Evolutionary conservation across 1,140 invertebrate species (phyloP), one percentile per base, ranked within the genome.

Genomic region (Streblospio benedicti): DNA sequence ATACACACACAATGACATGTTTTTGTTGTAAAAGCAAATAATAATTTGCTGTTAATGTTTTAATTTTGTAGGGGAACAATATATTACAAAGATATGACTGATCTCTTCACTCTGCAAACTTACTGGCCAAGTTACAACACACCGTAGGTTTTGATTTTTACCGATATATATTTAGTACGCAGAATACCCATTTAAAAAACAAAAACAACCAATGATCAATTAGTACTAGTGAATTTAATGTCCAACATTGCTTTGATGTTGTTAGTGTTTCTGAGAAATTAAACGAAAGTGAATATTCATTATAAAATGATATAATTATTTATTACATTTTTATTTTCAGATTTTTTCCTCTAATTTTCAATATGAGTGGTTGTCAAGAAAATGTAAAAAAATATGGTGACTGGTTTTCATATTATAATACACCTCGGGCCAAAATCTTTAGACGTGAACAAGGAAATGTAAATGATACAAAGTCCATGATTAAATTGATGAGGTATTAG

Each of bases 61-160:
- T 41, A 20, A 25, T 45, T 59, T 69, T 69, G 47, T 62, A 79
- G 76, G 25, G 79, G 78, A 6, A 67, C 69, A 41, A 68, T 79
- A 4, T 65, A 60, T 53, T 69, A 57, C 58, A 68, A 80, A 28
- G 90, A 95, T 76, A 76, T 87, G 30, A 88, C 89, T 0, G 74
- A 84, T 47, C 72, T 81, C 0, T 81, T 95, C 25, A 69, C 81
- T 1, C 77, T 83, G 30, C 82, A 84, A 56, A 80, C 82, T 0
- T 91, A 87, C 65, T 87, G 89, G 84, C 82, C 87, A 51, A 87
- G 84, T 51, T 89, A 88, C 68, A 93, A 93, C 65, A 77, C 86
- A 62, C 87, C 91, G 33, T 82, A 69, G 77, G 75, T 75, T 18
- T 45, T 53, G 5, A 49, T 6, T 59, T 64, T 51, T 45, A 52